phyloP scores from a whole-genome alignment of 1,140 invertebrate genomes.

The Druon quercuslanigerum region DNA sequence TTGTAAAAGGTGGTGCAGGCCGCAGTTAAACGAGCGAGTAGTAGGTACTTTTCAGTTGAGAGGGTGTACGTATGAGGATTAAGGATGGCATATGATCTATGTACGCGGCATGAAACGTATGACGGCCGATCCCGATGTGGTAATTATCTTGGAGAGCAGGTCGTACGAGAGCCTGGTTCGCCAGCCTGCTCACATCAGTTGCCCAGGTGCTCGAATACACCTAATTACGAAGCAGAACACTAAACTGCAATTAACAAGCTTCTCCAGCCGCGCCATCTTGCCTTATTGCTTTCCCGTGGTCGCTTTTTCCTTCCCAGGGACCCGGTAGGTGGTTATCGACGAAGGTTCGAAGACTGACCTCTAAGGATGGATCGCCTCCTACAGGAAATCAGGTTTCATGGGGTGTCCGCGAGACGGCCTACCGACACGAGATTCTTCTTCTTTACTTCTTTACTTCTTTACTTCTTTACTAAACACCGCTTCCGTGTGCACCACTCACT shows the following conservation, averaged over 20 bases:
- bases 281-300: conserved; percentile 57
- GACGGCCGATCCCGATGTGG: conserved; percentile 62
- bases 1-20: conserved; percentile 8
- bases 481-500: neutral
- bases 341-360: conserved; percentile 28
- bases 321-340: conserved; percentile 5
- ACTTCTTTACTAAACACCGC: neutral
- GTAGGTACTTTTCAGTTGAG: neutral
- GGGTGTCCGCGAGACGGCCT: conserved; percentile 5
- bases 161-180: conserved; percentile 44
- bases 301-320: conserved; percentile 35
- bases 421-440: neutral
- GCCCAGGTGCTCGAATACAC: conserved; percentile 68
- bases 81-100: conserved; percentile 53
- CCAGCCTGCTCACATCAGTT: conserved; percentile 34
- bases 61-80: neutral
- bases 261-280: conserved; percentile 57
- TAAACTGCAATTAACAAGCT: conserved; percentile 73
- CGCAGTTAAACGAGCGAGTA: neutral
- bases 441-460: conserved; percentile 1
- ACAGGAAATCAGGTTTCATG: conserved; percentile 14
- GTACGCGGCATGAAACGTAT: conserved; percentile 56
- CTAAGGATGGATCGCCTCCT: neutral
- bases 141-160: conserved; percentile 67
- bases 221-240: conserved; percentile 73